Evolutionary conservation across 2,113 vertebrate genomes (phyloP).

Genomic region (Rynchops niger): DNA sequence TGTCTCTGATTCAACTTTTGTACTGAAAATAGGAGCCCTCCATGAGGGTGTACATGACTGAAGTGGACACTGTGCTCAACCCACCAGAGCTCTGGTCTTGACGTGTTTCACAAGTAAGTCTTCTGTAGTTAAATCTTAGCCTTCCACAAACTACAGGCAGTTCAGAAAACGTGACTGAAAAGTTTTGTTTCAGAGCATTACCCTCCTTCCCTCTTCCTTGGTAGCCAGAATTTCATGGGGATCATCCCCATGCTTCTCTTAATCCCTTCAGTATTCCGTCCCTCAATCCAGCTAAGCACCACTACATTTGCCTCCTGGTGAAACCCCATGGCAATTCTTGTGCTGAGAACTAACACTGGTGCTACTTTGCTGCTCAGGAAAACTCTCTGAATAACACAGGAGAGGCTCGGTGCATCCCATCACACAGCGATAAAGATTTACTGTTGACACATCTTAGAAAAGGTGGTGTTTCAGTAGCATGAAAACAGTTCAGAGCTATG

Average conservation of each 20-base stretch:
- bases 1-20: background rate
- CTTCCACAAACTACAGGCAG: background rate
- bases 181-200: background rate
- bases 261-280: background rate
- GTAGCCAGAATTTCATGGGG: background rate
- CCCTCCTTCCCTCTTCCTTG: background rate
- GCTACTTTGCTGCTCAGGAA: background rate
- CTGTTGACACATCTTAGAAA: background rate
- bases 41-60: background rate
- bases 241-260: background rate
- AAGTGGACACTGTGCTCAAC: background rate
- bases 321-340: background rate
- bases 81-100: rapidly evolving
- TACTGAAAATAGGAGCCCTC: background rate
- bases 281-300: background rate
- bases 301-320: background rate
- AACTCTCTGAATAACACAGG: background rate
- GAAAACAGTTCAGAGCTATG: background rate
- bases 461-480: background rate
- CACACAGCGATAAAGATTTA: background rate
- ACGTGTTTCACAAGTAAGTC: background rate
- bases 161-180: background rate
- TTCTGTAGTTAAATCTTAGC: background rate
- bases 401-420: background rate
- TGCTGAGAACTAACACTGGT: background rate